These are phyloP conservation scores for Laticauda colubrina DNA, from an alignment of 2,113 vertebrate genomes.

Conservation along the genomic window DNA sequence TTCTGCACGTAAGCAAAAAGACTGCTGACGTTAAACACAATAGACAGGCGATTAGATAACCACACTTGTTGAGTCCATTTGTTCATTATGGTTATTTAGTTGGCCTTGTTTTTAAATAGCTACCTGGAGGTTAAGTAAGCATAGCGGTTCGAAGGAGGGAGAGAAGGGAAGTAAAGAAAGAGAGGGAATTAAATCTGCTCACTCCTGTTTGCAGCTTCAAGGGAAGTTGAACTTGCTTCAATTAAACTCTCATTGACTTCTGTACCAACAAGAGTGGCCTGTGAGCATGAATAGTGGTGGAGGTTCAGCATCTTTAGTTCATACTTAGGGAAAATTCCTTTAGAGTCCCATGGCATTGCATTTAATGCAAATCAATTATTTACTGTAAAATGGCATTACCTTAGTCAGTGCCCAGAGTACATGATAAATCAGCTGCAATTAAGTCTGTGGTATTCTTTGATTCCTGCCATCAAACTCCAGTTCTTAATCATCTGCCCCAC, in stretches of 20 bases:
- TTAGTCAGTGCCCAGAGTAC: neutral
- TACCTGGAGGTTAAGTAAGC: conserved; percentile 70
- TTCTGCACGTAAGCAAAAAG: conserved; percentile 52
- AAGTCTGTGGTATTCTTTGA: conserved; percentile 1
- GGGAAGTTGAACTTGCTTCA: conserved; percentile 4
- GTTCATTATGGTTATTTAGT: conserved; percentile 70
- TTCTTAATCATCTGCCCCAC: neutral
- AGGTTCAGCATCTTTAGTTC: neutral
- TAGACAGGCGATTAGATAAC: conserved; percentile 67
- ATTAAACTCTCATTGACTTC: conserved; percentile 27
- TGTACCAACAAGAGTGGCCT: neutral
- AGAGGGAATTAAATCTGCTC: conserved; percentile 43
- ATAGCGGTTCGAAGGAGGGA: conserved; percentile 43
- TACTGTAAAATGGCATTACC: conserved; percentile 3
- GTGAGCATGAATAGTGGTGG: conserved; percentile 8
- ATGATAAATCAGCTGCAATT: conserved; percentile 1
- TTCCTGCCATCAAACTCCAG: neutral
- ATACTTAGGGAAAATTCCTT: neutral
- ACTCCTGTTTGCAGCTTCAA: conserved; percentile 28
- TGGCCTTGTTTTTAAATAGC: conserved; percentile 56
- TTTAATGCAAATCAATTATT: conserved; percentile 20
- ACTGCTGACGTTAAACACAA: conserved; percentile 67
- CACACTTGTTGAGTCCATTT: conserved; percentile 61
- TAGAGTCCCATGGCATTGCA: rapidly evolving
- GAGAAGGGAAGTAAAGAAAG: conserved; percentile 13